Percentiles rank a stretch among this genome's conserved stretches.
phyloP scores from a whole-genome alignment of 2,113 vertebrate species.

The Tamias sibiricus region DNA sequence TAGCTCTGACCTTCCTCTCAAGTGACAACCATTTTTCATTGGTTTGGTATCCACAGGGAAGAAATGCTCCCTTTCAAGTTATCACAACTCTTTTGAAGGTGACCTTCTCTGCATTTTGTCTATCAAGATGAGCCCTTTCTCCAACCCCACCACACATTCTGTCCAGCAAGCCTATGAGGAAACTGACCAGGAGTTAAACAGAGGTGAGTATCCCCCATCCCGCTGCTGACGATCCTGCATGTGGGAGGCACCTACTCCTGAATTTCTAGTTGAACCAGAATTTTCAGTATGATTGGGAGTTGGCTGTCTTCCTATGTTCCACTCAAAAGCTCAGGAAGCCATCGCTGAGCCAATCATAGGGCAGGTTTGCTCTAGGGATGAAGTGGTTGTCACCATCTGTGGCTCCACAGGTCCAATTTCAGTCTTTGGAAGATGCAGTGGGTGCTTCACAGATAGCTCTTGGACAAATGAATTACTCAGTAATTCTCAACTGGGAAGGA shows the following conservation, averaged over 20 bases:
- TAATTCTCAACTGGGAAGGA: background rate
- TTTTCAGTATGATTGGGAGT: background rate
- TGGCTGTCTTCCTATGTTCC: background rate
- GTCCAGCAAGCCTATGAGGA: background rate
- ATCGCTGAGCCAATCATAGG: background rate
- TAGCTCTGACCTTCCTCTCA: background rate
- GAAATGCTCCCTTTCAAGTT: background rate
- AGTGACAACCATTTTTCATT: background rate
- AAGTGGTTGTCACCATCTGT: background rate
- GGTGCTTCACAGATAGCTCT: background rate
- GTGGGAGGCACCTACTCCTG: background rate
- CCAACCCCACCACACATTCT: background rate
- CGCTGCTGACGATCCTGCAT: background rate
- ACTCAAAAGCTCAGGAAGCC: background rate
- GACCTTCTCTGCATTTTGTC: background rate
- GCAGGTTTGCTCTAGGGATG: background rate
- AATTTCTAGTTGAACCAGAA: conserved; percentile 49
- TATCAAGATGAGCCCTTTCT: background rate
- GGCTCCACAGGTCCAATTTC: background rate
- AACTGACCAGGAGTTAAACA: background rate
- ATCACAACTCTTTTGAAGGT: background rate
- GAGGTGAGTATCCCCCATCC: background rate
- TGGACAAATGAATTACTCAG: background rate
- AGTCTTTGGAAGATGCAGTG: background rate
- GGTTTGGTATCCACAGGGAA: background rate